Evolutionary conservation across 2,113 vertebrate species (phyloP).

Genomic region (Columbina picui): DNA sequence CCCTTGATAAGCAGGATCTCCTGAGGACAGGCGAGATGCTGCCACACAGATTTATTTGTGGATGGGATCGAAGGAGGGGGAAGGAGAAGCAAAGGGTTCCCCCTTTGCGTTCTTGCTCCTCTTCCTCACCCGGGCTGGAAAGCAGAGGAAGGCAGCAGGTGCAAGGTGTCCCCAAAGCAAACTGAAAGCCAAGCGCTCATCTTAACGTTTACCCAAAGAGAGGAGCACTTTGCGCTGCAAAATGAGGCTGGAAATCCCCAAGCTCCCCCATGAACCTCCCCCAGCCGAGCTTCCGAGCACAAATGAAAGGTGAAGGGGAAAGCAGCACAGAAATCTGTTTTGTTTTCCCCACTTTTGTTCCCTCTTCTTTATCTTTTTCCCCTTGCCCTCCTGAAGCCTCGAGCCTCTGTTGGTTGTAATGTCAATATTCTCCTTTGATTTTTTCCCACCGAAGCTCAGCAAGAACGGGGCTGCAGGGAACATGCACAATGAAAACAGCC

Average conservation of each 20-base stretch:
- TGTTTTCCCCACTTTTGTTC: background rate
- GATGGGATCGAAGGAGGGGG: background rate
- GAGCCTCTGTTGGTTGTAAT: rapidly evolving
- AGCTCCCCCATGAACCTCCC: background rate
- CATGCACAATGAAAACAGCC: background rate
- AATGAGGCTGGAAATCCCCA: conserved; percentile 2
- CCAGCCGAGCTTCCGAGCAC: background rate
- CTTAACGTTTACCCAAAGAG: rapidly evolving
- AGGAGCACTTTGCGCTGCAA: background rate
- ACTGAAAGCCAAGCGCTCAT: background rate
- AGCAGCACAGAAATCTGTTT: background rate
- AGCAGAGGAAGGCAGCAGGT: background rate
- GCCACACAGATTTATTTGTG: background rate
- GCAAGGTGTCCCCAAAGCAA: background rate
- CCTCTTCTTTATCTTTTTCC: background rate
- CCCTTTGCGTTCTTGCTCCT: background rate
- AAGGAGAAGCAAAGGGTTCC: background rate
- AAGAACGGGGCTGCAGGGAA: background rate
- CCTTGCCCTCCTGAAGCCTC: background rate
- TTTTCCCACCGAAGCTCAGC: background rate
- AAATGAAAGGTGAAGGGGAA: background rate
- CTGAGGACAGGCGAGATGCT: rapidly evolving
- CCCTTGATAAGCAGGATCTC: background rate
- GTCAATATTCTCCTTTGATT: rapidly evolving
- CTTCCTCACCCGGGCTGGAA: rapidly evolving